phyloP scores from a whole-genome alignment of 2,888 invertebrate genomes.

The Temnothorax ravouxi region DNA sequence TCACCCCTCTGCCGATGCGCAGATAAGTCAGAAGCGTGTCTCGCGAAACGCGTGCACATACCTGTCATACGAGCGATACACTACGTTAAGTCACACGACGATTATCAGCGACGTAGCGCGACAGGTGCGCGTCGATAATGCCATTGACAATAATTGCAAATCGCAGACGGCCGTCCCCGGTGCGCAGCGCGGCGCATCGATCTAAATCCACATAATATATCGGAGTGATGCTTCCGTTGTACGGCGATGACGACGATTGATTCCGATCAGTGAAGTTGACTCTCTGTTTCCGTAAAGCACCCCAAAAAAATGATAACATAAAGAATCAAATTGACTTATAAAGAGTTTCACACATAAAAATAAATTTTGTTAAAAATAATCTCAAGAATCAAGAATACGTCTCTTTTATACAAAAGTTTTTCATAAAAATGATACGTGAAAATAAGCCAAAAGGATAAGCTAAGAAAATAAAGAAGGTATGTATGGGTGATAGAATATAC shows the following conservation, averaged over 20 bases:
- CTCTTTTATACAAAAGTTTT: background rate
- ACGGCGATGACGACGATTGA: slow-evolving; percentile 66
- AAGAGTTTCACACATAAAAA: background rate
- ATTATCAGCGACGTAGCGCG: slow-evolving; percentile 79
- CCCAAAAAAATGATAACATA: background rate
- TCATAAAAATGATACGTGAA: background rate
- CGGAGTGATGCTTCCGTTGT: slow-evolving; percentile 68
- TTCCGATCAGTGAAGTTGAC: slow-evolving; percentile 21
- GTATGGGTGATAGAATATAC: background rate
- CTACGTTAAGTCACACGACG: slow-evolving; percentile 78
- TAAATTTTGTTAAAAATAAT: background rate
- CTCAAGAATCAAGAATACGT: background rate
- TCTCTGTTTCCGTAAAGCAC: background rate
- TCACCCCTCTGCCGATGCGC: slow-evolving; percentile 28
- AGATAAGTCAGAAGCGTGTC: slow-evolving; percentile 62
- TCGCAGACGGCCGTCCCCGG: slow-evolving; percentile 76
- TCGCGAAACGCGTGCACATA: slow-evolving; percentile 62
- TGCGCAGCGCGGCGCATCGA: slow-evolving; percentile 70
- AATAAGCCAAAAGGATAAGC: background rate
- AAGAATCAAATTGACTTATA: background rate
- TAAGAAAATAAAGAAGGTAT: background rate
- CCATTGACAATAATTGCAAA: slow-evolving; percentile 82
- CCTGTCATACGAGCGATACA: slow-evolving; percentile 75
- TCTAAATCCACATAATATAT: slow-evolving; percentile 79
- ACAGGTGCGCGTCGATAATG: slow-evolving; percentile 81